Conservation (phyloP, 2,888 invertebrate genomes). For the Leptura quadrifasciata region DNA sequence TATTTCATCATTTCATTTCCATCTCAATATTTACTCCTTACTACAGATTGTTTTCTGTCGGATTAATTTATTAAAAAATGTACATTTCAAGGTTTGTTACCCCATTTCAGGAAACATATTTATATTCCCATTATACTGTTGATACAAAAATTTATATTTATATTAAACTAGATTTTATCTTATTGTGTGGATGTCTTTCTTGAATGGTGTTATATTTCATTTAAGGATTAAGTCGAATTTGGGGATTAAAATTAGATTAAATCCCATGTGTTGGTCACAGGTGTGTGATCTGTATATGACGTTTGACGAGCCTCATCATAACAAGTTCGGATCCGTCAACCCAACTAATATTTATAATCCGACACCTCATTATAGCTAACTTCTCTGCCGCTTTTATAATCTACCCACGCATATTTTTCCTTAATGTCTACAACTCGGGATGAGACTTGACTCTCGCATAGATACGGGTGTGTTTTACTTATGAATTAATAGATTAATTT, state of each 20-base stretch:
- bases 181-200: constrained; percentile 18
- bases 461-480: not conserved
- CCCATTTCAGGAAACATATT: constrained; percentile 10
- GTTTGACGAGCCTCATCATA: constrained; percentile 61
- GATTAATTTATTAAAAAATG: constrained; percentile 16
- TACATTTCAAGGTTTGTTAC: not conserved
- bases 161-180: constrained; percentile 39
- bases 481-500: constrained; percentile 2
- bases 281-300: constrained; percentile 52
- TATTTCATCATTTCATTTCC: not conserved
- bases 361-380: constrained; percentile 64
- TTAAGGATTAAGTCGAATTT: constrained; percentile 52
- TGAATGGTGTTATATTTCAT: constrained; percentile 50
- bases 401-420: constrained; percentile 42
- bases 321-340: constrained; percentile 59
- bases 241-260: constrained; percentile 54
- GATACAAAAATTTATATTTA: constrained; percentile 34
- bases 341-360: constrained; percentile 62
- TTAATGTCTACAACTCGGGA: constrained; percentile 10
- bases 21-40: not conserved
- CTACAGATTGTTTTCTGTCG: constrained; percentile 19
- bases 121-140: constrained; percentile 14
- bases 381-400: constrained; percentile 45
- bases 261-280: constrained; percentile 52
- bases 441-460: not conserved